Evolutionary conservation across 1,140 invertebrate genomes (phyloP).

Genomic region (Halesus radiatus): DNA sequence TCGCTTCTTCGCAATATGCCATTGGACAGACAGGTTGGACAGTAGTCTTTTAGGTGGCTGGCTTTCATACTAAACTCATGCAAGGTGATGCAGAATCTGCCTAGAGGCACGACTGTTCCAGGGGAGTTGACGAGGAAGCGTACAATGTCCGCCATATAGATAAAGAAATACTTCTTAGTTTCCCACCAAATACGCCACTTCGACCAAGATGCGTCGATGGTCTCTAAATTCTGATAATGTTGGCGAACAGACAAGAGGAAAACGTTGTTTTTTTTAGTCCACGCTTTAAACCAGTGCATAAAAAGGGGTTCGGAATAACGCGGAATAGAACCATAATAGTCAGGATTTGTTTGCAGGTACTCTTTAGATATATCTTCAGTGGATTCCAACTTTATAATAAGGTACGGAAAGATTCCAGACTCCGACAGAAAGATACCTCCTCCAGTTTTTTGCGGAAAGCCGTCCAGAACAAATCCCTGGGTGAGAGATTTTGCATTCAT

Average conservation of each 20-base stretch:
- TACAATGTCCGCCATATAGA: constrained; percentile 60
- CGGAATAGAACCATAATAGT: not conserved
- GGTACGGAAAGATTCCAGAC: constrained; percentile 68
- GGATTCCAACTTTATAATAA: constrained; percentile 69
- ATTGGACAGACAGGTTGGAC: constrained; percentile 70
- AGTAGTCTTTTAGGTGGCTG: constrained; percentile 69
- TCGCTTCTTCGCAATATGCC: constrained; percentile 63
- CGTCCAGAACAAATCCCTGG: constrained; percentile 72
- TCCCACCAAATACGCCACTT: constrained; percentile 69
- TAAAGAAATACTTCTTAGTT: constrained; percentile 61
- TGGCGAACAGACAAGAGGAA: constrained; percentile 68
- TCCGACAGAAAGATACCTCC: constrained; percentile 67
- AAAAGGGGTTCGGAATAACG: constrained; percentile 61
- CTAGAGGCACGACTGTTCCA: constrained; percentile 62
- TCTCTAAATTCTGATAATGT: constrained; percentile 69
- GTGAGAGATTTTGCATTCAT: constrained; percentile 65
- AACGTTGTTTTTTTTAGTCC: constrained; percentile 59
- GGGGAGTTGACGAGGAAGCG: constrained; percentile 62
- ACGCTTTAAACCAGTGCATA: constrained; percentile 64
- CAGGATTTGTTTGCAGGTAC: constrained; percentile 61
- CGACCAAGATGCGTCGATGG: constrained; percentile 63
- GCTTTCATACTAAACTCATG: constrained; percentile 68
- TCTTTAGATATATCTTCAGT: constrained; percentile 60
- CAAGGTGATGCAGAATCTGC: constrained; percentile 67
- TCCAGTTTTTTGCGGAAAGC: constrained; percentile 68